phyloP scores from a whole-genome alignment of 2,888 invertebrate species.

The Minunthozetes semirufus region DNA sequence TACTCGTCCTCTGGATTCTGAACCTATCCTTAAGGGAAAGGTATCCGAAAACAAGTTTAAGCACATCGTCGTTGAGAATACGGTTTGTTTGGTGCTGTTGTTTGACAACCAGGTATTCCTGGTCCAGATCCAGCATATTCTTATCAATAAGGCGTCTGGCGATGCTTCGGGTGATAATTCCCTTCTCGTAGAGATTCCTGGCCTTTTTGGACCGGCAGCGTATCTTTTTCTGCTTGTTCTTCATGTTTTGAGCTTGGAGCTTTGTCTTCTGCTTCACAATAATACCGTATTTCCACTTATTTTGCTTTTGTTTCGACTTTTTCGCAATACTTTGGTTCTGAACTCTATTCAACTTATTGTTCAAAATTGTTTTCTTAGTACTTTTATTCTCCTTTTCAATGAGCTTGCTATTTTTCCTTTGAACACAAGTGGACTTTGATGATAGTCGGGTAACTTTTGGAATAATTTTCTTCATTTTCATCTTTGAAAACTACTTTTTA shows the following conservation, averaged over 20 bases:
- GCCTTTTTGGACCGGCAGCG: not conserved
- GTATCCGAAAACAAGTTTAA: conserved; percentile 4
- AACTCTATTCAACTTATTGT: too few species aligned
- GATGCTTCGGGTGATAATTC: not conserved
- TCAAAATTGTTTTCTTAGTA: too few species aligned
- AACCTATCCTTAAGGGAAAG: conserved; percentile 10
- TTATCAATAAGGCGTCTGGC: not conserved
- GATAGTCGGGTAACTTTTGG: too few species aligned
- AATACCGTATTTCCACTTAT: conserved; percentile 5
- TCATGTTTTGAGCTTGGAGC: too few species aligned
- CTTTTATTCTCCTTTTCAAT: too few species aligned
- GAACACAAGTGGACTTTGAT: too few species aligned
- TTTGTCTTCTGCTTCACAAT: not conserved
- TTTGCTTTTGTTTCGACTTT: not conserved
- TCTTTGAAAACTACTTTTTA: too few species aligned
- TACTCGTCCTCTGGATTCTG: not conserved
- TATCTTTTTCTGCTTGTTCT: not conserved
- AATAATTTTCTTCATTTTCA: too few species aligned
- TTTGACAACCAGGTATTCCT: not conserved
- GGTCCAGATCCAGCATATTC: not conserved
- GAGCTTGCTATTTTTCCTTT: too few species aligned
- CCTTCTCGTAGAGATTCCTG: not conserved
- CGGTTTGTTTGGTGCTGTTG: not conserved
- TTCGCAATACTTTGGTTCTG: not conserved
- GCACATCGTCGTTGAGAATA: conserved; percentile 1